phyloP scores from a whole-genome alignment of 1,140 invertebrate species.

The Tribolium castaneum region DNA sequence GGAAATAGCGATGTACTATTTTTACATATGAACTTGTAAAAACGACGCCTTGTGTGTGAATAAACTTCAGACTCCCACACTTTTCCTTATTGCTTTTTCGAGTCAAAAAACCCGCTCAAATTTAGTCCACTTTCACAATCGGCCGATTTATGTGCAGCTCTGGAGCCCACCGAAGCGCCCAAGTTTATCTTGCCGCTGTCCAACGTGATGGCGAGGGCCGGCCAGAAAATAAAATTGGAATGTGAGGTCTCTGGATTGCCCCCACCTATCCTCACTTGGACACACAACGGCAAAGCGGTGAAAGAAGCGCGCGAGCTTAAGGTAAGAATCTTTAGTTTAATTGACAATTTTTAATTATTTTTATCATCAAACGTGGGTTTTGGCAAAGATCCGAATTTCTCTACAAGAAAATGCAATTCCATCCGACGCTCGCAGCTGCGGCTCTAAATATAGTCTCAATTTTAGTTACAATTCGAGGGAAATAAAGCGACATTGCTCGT shows the following conservation, averaged over 20 bases:
- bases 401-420: conserved; percentile 18
- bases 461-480: conserved; percentile 71
- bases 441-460: conserved; percentile 60
- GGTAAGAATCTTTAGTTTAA: conserved; percentile 61
- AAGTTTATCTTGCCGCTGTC: conserved; percentile 68
- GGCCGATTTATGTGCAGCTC: conserved; percentile 61
- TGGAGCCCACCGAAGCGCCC: conserved; percentile 67
- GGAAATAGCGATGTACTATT: conserved; percentile 20
- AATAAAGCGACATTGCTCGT: conserved; percentile 74
- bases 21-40: conserved; percentile 1
- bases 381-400: conserved; percentile 23
- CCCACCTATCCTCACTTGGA: conserved; percentile 72
- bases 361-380: conserved; percentile 7
- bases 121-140: conserved; percentile 4
- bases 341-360: not conserved
- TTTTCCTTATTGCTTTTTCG: conserved; percentile 6
- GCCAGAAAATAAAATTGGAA: conserved; percentile 76
- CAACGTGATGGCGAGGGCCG: conserved; percentile 73
- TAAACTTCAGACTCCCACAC: not conserved
- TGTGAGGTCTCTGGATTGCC: conserved; percentile 74
- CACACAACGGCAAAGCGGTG: conserved; percentile 74
- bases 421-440: conserved; percentile 18
- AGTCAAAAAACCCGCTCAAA: not conserved
- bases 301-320: conserved; percentile 67
- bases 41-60: conserved; percentile 2